Base-by-base conservation (phyloP, 2,888 invertebrate genomes). In the Cybosia mesomella region DNA sequence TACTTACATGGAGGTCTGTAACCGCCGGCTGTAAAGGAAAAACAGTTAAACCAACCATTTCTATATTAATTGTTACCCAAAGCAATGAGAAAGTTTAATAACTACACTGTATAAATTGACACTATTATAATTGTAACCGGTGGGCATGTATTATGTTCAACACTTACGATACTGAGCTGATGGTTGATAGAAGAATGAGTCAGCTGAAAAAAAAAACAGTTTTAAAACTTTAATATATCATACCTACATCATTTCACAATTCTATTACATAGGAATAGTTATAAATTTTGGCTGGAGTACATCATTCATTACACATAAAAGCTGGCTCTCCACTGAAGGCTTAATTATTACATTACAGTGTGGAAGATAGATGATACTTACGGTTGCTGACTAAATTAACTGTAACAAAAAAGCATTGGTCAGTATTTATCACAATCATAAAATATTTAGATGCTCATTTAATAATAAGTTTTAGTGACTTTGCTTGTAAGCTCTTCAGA, bases 391-490 rank as follows among this genome's bases (percentile, higher is more conserved):
- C 18, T 36, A 63, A 15, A 5, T 63, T 36, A 21, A 39, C 66
- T 66, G 66, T 9, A 66, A 66, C 64, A 68, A 68, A 63, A 58
- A 34, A 58, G 53, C 32, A 55, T 28, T 11, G 15, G 43, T 43
- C 43, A 43, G 18, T 18, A 43, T 18, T 43, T 18, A 15, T 4
- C 13, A 39, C 15, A 36, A 13, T 13, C 36, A 13, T 34, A 7
- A n/a, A n/a, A n/a, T n/a, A n/a, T n/a, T n/a, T n/a, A n/a, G n/a
- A n/a, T n/a, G n/a, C n/a, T n/a, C n/a, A n/a, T n/a, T n/a, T n/a
- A n/a, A n/a, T n/a, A n/a, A n/a, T n/a, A n/a, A n/a, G n/a, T n/a
- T n/a, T n/a, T n/a, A n/a, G n/a, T n/a, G n/a, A n/a, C n/a, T n/a
- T n/a, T n/a, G n/a, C n/a, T n/a, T n/a, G n/a, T n/a, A n/a, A n/a